Evolutionary conservation across 1,140 invertebrate species (phyloP), one percentile per base, ranked within the genome.

Genomic region (Hycleus phaleratus): DNA sequence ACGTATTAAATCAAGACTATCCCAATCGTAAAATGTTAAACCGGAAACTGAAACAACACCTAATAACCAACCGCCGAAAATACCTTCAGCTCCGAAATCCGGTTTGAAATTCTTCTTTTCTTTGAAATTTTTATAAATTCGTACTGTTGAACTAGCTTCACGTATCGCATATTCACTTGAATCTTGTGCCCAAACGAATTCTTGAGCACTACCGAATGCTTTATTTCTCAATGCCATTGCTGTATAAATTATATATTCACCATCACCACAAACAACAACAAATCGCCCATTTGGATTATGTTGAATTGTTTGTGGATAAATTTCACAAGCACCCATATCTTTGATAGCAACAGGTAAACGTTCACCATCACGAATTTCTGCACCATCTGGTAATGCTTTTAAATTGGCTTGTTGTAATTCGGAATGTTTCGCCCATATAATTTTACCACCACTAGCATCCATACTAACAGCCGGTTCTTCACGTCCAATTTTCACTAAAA

Each of bases 181-280:
- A 74, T 99, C 97, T 46, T 90, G 82, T 0, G 94, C 94, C 97
- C 97, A 99, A 0, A 98, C 96, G 77, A 99, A 99, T 75, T 99
- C 97, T 57, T 97, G 91, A 0, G 95, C 97, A 4, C 93, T 88
- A 3, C 97, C 97, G 75, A 98, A 99, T 8, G 94, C 94, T 74
- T 99, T 99, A 74, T 99, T 99, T 45, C 97, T 82, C 38, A 99
- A 77, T 0, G 95, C 96, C 93, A 99, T 97, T 0, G 97, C 94
- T 0, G 97, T 99, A 75, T 99, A 99, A 64, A 99, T 98, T 10
- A 99, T 99, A 73, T 98, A 99, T 74, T 99, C 97, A 0, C 97
- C 97, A 77, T 99, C 97, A 7, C 97, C 97, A 76, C 97, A 99
- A 6, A 99, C 96, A 3, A 98, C 97, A 2, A 99, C 89, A 78